Percentiles rank a stretch among this genome's conserved stretches.
Conservation (phyloP, 92 coral and sea anemone genomes). For the Desmophyllum pertusum region DNA sequence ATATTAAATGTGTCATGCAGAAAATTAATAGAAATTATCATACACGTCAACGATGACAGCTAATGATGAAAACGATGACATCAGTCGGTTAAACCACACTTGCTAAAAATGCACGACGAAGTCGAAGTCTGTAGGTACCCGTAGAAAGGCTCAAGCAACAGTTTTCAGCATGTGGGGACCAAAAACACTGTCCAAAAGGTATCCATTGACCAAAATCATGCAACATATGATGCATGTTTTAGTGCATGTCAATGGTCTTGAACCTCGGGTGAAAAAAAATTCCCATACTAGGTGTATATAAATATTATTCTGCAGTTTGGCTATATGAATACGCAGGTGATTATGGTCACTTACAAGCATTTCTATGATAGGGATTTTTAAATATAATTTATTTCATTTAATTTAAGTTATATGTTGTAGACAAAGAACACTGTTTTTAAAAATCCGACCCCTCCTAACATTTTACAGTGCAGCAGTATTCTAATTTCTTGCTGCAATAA, state of each 20-base stretch:
- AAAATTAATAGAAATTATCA: no score
- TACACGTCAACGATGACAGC: no score
- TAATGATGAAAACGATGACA: no score
- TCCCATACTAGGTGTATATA: slow-evolving; percentile 16
- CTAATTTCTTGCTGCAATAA: background rate
- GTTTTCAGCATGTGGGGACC: no score
- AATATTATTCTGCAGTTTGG: background rate
- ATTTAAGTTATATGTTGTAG: slow-evolving; percentile 4
- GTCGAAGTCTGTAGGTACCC: background rate
- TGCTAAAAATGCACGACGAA: no score
- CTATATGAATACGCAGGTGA: background rate
- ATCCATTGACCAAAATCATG: background rate
- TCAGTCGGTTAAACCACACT: no score
- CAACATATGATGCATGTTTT: slow-evolving; percentile 3
- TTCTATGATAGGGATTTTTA: slow-evolving; percentile 3
- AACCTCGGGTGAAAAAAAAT: background rate
- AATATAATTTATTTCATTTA: slow-evolving; percentile 33
- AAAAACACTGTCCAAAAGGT: no score
- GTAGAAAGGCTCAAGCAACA: no score
- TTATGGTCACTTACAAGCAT: slow-evolving; percentile 4
- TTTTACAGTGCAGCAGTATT: slow-evolving; percentile 12
- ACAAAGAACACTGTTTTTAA: background rate
- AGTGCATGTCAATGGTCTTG: background rate
- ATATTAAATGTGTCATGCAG: no score
- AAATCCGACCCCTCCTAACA: background rate